phyloP scores from a whole-genome alignment of 2,113 vertebrate genomes.

The Semnornis frantzii region DNA sequence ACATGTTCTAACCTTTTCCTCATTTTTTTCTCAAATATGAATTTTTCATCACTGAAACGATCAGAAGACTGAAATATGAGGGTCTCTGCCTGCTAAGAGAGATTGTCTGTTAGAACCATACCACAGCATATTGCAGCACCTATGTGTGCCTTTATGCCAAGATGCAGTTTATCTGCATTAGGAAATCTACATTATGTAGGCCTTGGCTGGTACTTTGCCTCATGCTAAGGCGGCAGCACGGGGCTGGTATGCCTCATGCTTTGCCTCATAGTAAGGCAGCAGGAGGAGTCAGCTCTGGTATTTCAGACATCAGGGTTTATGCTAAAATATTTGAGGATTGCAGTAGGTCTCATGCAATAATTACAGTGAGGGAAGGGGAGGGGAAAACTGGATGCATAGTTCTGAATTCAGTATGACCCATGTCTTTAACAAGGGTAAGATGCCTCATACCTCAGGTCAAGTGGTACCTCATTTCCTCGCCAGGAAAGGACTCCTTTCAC shows the following conservation, averaged over 20 bases:
- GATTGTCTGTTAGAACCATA: not conserved
- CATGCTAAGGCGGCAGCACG: not conserved
- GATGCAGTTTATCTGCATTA: not conserved
- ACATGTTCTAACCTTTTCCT: not conserved
- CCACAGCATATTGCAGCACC: not conserved
- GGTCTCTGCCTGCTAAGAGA: not conserved
- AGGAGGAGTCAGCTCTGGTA: not conserved
- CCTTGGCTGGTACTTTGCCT: not conserved
- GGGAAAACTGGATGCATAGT: not conserved
- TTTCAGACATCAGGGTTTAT: not conserved
- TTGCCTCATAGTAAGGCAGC: not conserved
- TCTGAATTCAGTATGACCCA: not conserved
- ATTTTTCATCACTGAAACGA: not conserved
- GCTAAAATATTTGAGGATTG: not conserved
- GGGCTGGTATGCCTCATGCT: not conserved
- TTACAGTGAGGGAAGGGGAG: not conserved
- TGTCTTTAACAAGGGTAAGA: not conserved
- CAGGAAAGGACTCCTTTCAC: not conserved
- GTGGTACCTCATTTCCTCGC: not conserved
- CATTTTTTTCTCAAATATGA: not conserved
- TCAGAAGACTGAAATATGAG: not conserved
- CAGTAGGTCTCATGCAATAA: not conserved
- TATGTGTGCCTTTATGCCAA: not conserved
- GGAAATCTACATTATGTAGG: not conserved
- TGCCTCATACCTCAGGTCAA: not conserved